phyloP scores from a whole-genome alignment of 2,888 invertebrate genomes.

The Caenorhabditis doughertyi region DNA sequence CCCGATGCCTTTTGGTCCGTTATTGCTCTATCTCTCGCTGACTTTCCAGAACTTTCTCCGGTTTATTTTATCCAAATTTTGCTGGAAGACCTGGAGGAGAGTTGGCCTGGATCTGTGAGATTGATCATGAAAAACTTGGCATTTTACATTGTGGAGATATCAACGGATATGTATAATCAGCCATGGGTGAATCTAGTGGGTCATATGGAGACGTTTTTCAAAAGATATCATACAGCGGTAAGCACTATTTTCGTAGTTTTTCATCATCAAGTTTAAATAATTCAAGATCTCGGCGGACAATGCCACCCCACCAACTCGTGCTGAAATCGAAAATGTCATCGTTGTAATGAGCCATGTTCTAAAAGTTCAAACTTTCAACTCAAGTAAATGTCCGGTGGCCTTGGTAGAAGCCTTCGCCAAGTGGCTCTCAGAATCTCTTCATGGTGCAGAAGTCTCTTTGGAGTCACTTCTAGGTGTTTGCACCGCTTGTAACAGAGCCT shows the following conservation, averaged over 20 bases:
- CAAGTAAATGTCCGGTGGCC: constrained; percentile 91
- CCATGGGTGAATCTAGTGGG: constrained; percentile 90
- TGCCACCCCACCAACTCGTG: constrained; percentile 59
- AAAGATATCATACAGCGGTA: constrained; percentile 84
- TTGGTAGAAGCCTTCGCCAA: constrained; percentile 98
- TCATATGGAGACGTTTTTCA: constrained; percentile 92
- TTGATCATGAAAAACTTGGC: constrained; percentile 93
- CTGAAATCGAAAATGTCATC: constrained; percentile 84
- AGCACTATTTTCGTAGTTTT: not conserved
- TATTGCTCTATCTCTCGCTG: constrained; percentile 93
- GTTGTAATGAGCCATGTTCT: constrained; percentile 86
- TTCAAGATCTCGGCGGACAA: constrained; percentile 69
- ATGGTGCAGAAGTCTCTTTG: constrained; percentile 89
- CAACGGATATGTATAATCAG: constrained; percentile 88
- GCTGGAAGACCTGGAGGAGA: constrained; percentile 90
- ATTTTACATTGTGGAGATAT: constrained; percentile 90
- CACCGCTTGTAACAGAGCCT: constrained; percentile 92
- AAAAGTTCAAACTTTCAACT: constrained; percentile 90
- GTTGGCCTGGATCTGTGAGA: constrained; percentile 89
- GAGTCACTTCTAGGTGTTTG: constrained; percentile 90
- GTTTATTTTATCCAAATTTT: constrained; percentile 94
- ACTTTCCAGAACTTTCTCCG: constrained; percentile 96
- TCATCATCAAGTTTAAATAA: not conserved
- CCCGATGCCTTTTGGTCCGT: constrained; percentile 90
- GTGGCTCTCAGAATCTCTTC: constrained; percentile 93